Conservation (phyloP, 2,797 vertebrate genomes). For the Brachyrhaphis roseni region DNA sequence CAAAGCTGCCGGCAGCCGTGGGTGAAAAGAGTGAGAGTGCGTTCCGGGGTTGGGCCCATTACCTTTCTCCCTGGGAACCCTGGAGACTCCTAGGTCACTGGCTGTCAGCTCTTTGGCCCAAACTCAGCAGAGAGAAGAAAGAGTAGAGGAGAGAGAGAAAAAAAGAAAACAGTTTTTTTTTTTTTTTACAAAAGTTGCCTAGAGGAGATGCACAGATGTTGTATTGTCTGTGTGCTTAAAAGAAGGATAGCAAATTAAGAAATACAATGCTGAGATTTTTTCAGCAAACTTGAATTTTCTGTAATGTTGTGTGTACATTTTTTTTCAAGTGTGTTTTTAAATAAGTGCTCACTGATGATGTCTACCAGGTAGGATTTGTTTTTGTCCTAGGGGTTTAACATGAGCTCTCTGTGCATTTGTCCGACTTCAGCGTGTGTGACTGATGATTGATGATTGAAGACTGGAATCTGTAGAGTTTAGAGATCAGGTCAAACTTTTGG, state of each 20-base stretch:
- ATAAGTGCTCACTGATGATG: neutral
- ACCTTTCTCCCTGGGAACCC: slow-evolving; percentile 75
- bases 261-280: neutral
- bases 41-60: slow-evolving; percentile 78
- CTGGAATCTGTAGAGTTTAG: neutral
- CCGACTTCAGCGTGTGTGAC: neutral
- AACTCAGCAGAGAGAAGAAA: slow-evolving; percentile 53
- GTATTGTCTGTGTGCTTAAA: neutral
- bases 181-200: slow-evolving; percentile 11
- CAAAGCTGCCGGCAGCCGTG: slow-evolving; percentile 78
- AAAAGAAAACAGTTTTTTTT: slow-evolving; percentile 5
- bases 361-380: neutral
- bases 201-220: slow-evolving; percentile 33
- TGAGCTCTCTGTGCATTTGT: neutral
- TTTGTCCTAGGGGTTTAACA: neutral
- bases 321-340: neutral
- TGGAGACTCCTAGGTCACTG: slow-evolving; percentile 72
- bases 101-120: slow-evolving; percentile 74
- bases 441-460: neutral
- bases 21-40: slow-evolving; percentile 70
- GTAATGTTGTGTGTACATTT: neutral
- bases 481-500: neutral
- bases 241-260: slow-evolving; percentile 28
- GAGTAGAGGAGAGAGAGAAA: slow-evolving; percentile 5
- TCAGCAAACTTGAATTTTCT: neutral